A percentile compares a stretch with the other conserved stretches of the same genome.
These are phyloP conservation scores for Synanthedon tipuliformis DNA, from an alignment of 2,888 invertebrate species.

Conservation along the genomic window DNA sequence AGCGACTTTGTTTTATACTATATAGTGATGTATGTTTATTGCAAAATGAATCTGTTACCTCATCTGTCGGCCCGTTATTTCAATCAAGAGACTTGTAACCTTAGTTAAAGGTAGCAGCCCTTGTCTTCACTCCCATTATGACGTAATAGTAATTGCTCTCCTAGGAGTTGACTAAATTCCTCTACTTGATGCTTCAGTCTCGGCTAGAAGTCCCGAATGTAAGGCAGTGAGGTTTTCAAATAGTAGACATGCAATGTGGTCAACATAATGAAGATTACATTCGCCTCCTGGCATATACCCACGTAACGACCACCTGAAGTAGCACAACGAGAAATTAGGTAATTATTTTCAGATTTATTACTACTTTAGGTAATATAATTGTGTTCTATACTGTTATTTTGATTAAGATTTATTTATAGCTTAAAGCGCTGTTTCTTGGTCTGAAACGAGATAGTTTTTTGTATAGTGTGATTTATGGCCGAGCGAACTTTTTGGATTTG, in stretches of 20 bases:
- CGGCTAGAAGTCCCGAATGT: no score
- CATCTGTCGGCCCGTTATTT: no score
- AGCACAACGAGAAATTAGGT: conserved; percentile 46
- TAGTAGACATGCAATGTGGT: background rate
- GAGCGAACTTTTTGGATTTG: conserved; percentile 3
- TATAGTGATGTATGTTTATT: no score
- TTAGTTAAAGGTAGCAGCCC: no score
- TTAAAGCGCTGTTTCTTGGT: conserved; percentile 28
- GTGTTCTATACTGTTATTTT: conserved; percentile 40
- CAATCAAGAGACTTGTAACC: no score
- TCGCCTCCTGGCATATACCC: conserved; percentile 28
- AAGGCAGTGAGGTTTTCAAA: no score
- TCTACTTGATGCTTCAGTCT: no score
- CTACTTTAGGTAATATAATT: conserved; percentile 46
- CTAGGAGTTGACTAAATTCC: no score
- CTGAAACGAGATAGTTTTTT: conserved; percentile 8
- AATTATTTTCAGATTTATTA: conserved; percentile 65
- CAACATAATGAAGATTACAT: conserved; percentile 58
- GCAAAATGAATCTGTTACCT: no score
- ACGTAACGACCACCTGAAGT: conserved; percentile 65
- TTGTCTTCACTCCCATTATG: no score
- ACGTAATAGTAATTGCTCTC: no score
- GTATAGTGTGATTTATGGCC: conserved; percentile 18
- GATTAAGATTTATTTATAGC: conserved; percentile 59
- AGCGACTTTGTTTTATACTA: no score